phyloP scores from a whole-genome alignment of 1,140 invertebrate species.

The Zaprionus inermis region DNA sequence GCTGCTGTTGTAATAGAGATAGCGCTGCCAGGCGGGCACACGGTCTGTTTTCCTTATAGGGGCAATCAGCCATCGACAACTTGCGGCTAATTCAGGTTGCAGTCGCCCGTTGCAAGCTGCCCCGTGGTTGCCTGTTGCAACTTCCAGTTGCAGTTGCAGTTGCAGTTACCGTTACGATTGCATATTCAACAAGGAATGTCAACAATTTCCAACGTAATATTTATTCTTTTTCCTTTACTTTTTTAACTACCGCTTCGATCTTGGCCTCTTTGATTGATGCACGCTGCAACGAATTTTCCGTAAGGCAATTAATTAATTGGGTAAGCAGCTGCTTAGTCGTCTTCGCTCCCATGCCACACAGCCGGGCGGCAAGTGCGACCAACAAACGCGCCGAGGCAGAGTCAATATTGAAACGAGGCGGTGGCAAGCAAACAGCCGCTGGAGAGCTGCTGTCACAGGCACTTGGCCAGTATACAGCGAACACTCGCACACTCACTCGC shows the following conservation, averaged over 20 bases:
- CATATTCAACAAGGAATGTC: conserved; percentile 80
- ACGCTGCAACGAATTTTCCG: conserved; percentile 26
- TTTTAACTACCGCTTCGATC: conserved; percentile 37
- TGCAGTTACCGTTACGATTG: conserved; percentile 72
- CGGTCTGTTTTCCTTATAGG: conserved; percentile 76
- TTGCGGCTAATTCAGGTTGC: conserved; percentile 59
- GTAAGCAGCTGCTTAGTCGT: conserved; percentile 31
- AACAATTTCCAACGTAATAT: conserved; percentile 82
- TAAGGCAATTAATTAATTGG: conserved; percentile 72
- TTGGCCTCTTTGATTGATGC: conserved; percentile 39
- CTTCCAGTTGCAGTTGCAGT: conserved; percentile 72
- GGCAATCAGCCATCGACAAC: conserved; percentile 75
- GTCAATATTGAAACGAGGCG: conserved; percentile 70
- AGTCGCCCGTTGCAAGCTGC: conserved; percentile 50
- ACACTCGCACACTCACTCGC: conserved; percentile 23
- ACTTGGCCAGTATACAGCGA: conserved; percentile 23
- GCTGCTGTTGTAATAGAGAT: conserved; percentile 73
- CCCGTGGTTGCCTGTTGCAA: conserved; percentile 8
- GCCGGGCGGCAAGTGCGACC: conserved; percentile 28
- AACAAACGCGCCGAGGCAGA: conserved; percentile 33
- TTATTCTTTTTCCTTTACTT: conserved; percentile 18
- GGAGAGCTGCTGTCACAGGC: conserved; percentile 37
- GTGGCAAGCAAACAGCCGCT: conserved; percentile 61
- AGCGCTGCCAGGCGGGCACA: conserved; percentile 43
- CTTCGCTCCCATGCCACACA: no score